phyloP scores from a whole-genome alignment of 37 sponge, comb jelly and placozoan species.

The Crambe crambe region DNA sequence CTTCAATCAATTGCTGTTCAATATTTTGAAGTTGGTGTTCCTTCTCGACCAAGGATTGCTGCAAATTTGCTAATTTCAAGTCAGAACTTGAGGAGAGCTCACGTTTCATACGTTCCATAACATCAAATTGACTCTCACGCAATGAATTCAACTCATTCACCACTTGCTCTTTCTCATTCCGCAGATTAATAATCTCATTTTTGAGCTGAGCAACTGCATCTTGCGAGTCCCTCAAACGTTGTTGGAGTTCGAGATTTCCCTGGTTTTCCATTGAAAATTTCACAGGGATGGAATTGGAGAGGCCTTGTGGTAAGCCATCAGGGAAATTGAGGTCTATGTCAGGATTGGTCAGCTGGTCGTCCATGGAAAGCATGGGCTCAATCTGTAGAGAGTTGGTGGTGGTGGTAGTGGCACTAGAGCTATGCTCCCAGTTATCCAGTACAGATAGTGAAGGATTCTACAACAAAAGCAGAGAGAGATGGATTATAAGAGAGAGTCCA shows the following conservation, averaged over 20 bases:
- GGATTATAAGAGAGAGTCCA: no score
- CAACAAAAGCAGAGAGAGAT: no score
- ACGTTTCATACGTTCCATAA: slow-evolving; percentile 18
- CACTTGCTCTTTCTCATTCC: not conserved
- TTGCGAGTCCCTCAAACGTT: slow-evolving; percentile 1
- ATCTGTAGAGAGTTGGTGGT: no score
- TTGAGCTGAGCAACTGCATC: slow-evolving; percentile 1
- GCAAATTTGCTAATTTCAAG: slow-evolving; percentile 15
- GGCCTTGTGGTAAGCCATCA: not conserved
- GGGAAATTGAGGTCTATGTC: not conserved
- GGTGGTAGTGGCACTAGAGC: no score
- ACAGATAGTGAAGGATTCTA: no score
- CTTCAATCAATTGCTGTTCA: slow-evolving; percentile 23
- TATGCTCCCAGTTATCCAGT: no score
- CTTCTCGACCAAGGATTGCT: slow-evolving; percentile 24
- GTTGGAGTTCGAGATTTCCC: slow-evolving; percentile 6
- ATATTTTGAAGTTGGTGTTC: slow-evolving; percentile 10
- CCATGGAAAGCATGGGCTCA: no score
- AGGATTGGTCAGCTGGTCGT: not conserved
- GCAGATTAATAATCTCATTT: slow-evolving; percentile 5
- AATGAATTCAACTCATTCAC: slow-evolving; percentile 18
- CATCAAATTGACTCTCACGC: slow-evolving; percentile 11
- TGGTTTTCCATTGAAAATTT: not conserved
- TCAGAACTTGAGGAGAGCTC: slow-evolving; percentile 9
- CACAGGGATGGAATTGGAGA: not conserved